phyloP scores from a whole-genome alignment of 2,888 invertebrate species.

The Phortica okadai region DNA sequence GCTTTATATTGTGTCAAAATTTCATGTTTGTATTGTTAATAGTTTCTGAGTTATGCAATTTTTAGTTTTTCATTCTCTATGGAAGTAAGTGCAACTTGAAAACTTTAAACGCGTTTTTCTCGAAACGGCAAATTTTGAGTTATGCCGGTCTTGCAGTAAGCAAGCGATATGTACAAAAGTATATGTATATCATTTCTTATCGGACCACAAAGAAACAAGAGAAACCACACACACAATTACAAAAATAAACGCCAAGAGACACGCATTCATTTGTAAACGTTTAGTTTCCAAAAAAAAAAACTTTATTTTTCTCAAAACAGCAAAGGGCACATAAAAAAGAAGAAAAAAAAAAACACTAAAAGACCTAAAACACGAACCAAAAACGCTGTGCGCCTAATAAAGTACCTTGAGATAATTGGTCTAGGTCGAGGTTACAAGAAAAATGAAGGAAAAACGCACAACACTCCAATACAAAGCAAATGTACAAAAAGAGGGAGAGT shows the following conservation, averaged over 20 bases:
- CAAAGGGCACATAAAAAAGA: slow-evolving; percentile 16
- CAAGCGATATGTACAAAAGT: too few species aligned
- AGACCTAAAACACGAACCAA: neutral
- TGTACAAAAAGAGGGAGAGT: neutral
- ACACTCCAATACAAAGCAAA: slow-evolving; percentile 3
- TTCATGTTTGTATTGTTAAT: too few species aligned
- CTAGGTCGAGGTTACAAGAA: slow-evolving; percentile 69
- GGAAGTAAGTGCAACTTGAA: too few species aligned
- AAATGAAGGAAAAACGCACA: neutral
- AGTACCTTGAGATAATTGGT: slow-evolving; percentile 74
- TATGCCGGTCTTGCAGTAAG: too few species aligned
- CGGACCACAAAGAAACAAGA: too few species aligned
- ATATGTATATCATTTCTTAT: too few species aligned
- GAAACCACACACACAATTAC: neutral
- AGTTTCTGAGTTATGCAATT: too few species aligned
- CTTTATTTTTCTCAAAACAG: slow-evolving; percentile 7
- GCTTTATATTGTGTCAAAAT: too few species aligned
- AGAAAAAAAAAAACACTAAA: neutral
- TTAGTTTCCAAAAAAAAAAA: slow-evolving; percentile 11
- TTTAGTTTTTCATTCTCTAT: too few species aligned
- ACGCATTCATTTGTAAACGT: slow-evolving; percentile 13
- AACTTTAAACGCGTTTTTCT: too few species aligned
- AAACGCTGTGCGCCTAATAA: slow-evolving; percentile 64
- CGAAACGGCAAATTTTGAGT: too few species aligned
- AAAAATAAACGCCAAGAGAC: neutral